Evolutionary conservation across 2,113 vertebrate species (phyloP).

Genomic region (Bettongia penicillata): DNA sequence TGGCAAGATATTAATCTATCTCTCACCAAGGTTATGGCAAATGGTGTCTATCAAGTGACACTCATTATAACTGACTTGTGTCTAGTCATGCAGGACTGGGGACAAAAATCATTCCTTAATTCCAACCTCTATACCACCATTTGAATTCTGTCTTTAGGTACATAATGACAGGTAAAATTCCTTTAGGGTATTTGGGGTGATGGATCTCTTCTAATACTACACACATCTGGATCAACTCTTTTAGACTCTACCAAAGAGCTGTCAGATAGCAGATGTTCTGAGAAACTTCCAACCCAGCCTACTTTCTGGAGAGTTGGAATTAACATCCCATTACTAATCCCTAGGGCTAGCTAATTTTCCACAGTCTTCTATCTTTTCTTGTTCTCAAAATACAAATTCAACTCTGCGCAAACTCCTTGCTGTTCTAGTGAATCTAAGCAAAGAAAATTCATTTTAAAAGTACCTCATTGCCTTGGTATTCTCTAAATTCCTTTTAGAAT

Average conservation of each 20-base stretch:
- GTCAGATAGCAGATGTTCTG: background rate
- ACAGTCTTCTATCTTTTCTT: background rate
- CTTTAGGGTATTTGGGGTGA: background rate
- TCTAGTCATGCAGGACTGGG: background rate
- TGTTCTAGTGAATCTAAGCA: background rate
- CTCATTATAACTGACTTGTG: background rate
- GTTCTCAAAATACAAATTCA: background rate
- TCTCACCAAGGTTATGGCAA: background rate
- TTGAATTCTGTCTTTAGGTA: background rate
- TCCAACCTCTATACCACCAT: too few species aligned
- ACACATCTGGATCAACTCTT: background rate
- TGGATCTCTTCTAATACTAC: background rate
- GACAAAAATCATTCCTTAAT: background rate
- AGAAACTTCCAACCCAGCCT: background rate
- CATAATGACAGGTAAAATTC: background rate
- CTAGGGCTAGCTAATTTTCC: background rate
- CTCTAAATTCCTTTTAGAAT: background rate
- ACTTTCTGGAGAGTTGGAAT: background rate
- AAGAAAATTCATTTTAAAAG: background rate
- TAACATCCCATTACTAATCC: slow-evolving; percentile 10
- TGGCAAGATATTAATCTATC: background rate
- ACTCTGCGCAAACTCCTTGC: background rate
- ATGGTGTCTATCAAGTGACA: background rate
- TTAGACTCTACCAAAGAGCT: background rate
- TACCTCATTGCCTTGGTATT: background rate